Conservation (phyloP, 1,140 invertebrate species). For the Antheraea pernyi region DNA sequence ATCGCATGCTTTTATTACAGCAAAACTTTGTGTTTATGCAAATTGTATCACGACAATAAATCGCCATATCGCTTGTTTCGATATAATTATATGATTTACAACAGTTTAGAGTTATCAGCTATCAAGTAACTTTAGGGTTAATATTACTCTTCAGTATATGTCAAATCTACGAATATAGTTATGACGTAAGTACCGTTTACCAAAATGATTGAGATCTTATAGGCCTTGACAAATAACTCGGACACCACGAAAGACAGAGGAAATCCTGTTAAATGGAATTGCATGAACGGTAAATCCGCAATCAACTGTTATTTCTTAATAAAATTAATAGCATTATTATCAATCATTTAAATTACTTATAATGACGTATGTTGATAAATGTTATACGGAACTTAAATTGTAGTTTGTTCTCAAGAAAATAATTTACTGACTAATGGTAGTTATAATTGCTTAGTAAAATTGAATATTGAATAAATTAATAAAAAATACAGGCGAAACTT, state of each 20-base stretch:
- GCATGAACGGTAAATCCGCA: background rate
- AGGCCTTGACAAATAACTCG: background rate
- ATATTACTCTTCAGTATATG: background rate
- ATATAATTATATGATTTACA: too few species aligned
- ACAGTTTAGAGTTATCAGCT: too few species aligned
- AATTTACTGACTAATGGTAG: background rate
- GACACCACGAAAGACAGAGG: background rate
- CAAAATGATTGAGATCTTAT: background rate
- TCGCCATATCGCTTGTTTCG: too few species aligned
- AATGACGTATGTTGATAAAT: slow-evolving; percentile 5
- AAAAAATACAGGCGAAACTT: too few species aligned
- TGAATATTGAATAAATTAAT: too few species aligned
- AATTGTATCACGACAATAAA: too few species aligned
- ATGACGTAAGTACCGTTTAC: background rate
- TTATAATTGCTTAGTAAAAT: background rate
- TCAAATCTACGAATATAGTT: background rate
- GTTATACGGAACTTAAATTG: slow-evolving; percentile 6
- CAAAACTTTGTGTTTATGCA: too few species aligned
- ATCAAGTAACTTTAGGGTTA: too few species aligned
- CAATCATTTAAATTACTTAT: background rate
- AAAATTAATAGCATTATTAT: background rate
- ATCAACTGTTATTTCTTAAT: background rate
- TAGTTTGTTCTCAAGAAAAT: slow-evolving; percentile 10
- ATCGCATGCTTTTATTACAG: too few species aligned
- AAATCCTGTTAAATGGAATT: slow-evolving; percentile 2